Conservation (phyloP, 2,113 vertebrate genomes). For the Pyrgilauda ruficollis region DNA sequence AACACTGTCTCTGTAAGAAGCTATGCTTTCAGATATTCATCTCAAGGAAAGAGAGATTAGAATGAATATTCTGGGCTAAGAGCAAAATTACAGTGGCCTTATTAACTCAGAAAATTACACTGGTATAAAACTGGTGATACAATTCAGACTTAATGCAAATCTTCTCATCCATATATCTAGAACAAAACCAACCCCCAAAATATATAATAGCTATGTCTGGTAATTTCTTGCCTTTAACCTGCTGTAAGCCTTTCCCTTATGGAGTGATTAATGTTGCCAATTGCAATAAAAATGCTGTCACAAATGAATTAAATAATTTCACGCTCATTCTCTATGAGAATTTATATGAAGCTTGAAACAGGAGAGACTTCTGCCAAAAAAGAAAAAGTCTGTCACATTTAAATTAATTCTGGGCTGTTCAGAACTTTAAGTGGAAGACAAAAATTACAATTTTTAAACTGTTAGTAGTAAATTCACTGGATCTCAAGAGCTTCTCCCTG, state of each 20-base stretch:
- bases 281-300: not conserved
- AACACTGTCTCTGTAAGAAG: not conserved
- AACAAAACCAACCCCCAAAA: not conserved
- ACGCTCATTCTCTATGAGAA: not conserved
- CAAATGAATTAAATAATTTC: not conserved
- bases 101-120: conserved; percentile 3
- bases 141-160: not conserved
- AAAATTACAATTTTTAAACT: not conserved
- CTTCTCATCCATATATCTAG: not conserved
- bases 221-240: not conserved
- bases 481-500: not conserved
- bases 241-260: not conserved
- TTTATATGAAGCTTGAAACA: not conserved
- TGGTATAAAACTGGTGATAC: not conserved
- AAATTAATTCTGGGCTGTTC: not conserved
- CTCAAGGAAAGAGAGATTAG: not conserved
- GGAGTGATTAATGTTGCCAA: not conserved
- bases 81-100: not conserved
- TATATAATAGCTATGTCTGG: not conserved
- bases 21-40: not conserved
- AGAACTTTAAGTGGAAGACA: not conserved
- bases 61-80: not conserved
- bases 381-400: not conserved
- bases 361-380: not conserved
- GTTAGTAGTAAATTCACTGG: not conserved